phyloP scores from a whole-genome alignment of 2,797 vertebrate species.

The Eulemur rubriventer region DNA sequence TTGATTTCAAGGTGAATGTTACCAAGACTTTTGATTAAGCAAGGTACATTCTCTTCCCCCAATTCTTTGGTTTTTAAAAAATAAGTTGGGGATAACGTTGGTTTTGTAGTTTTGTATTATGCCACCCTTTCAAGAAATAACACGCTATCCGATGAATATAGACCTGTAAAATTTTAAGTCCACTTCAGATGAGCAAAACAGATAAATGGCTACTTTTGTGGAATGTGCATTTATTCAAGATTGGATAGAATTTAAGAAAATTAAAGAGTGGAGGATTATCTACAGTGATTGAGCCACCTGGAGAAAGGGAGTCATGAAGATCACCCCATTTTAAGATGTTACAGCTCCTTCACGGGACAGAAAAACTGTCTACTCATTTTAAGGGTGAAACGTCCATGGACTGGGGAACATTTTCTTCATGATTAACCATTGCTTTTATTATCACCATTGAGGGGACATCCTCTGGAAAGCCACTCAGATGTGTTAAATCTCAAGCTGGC shows the following conservation, averaged over 20 bases:
- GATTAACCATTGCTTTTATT: neutral
- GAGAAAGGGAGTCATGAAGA: neutral
- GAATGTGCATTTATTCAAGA: neutral
- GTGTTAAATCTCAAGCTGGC: neutral
- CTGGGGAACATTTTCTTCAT: neutral
- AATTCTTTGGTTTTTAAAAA: neutral
- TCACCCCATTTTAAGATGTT: neutral
- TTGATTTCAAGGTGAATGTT: neutral
- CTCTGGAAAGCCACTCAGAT: neutral
- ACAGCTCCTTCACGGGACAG: neutral
- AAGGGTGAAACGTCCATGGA: neutral
- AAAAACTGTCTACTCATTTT: neutral
- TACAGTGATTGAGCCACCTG: neutral
- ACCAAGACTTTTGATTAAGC: neutral
- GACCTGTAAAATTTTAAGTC: neutral
- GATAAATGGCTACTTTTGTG: neutral
- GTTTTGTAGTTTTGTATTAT: neutral
- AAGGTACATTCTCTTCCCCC: neutral
- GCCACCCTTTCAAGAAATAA: neutral
- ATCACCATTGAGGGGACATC: neutral
- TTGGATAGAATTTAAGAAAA: neutral
- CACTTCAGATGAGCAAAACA: neutral
- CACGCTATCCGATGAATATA: neutral
- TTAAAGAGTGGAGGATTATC: neutral
- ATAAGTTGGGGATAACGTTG: neutral